Percentiles rank a stretch among this genome's conserved stretches.
phyloP scores from a whole-genome alignment of 2,888 invertebrate species.

The Pegoplata infirma region DNA sequence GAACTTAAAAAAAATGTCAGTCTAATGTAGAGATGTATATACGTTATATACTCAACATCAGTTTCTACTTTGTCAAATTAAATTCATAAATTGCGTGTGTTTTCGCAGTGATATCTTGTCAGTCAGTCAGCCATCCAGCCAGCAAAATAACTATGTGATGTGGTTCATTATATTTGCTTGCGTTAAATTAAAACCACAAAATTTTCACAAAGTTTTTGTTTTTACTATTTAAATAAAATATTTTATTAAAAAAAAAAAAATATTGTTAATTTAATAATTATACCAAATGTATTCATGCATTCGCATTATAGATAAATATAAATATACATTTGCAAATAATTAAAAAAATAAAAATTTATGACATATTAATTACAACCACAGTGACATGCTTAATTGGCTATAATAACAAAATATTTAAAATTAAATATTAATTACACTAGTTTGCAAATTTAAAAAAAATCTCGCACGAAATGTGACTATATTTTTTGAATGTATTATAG shows the following conservation, averaged over 20 bases:
- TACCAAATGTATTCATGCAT: not conserved
- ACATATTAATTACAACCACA: slow-evolving; percentile 29
- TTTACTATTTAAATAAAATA: not conserved
- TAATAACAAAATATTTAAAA: not conserved
- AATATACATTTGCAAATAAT: slow-evolving; percentile 23
- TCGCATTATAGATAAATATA: slow-evolving; percentile 2
- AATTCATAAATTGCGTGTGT: slow-evolving; percentile 21
- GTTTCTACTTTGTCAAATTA: slow-evolving; percentile 24
- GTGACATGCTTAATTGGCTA: slow-evolving; percentile 12
- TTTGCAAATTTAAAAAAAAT: no score
- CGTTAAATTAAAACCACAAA: slow-evolving; percentile 16
- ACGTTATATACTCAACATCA: slow-evolving; percentile 2
- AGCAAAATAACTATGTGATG: slow-evolving; percentile 10
- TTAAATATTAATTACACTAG: no score
- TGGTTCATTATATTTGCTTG: slow-evolving; percentile 10
- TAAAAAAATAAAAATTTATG: slow-evolving; percentile 25
- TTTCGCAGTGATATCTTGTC: slow-evolving; percentile 33
- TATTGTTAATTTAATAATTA: slow-evolving; percentile 33
- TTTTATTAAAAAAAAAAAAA: not conserved
- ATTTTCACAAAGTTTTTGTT: slow-evolving; percentile 4
- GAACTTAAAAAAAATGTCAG: no score
- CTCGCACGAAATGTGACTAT: no score
- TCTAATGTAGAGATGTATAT: no score
- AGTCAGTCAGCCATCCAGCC: slow-evolving; percentile 16
- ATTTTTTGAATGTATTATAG: no score